These are phyloP conservation scores for Ramphastos sulfuratus DNA, from an alignment of 2,113 vertebrate genomes.

Conservation along the genomic window DNA sequence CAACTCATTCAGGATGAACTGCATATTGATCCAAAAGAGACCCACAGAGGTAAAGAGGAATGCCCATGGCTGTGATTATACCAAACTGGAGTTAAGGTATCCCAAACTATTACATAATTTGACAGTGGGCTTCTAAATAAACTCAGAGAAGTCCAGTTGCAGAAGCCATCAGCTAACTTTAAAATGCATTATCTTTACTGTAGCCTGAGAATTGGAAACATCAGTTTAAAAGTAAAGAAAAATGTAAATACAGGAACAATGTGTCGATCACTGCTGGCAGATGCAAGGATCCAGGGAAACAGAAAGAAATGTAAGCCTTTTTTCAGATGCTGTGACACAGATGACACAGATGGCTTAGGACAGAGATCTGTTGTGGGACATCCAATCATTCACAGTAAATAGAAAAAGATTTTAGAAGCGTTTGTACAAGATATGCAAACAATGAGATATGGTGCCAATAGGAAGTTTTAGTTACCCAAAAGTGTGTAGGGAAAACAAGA, in stretches of 20 bases:
- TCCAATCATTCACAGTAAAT: not conserved
- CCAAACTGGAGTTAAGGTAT: not conserved
- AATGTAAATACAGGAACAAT: not conserved
- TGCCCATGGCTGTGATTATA: not conserved
- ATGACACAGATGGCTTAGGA: not conserved
- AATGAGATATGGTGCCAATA: not conserved
- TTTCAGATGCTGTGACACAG: slow-evolving; percentile 2
- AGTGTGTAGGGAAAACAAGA: not conserved
- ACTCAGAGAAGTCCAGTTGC: not conserved
- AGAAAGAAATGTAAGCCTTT: slow-evolving; percentile 36
- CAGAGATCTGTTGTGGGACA: not conserved
- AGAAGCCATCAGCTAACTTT: not conserved
- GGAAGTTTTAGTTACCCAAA: not conserved
- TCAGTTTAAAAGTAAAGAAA: not conserved
- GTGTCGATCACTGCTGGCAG: not conserved
- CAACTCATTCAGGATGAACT: not conserved
- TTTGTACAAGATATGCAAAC: not conserved
- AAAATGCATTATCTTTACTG: not conserved
- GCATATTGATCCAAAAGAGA: not conserved
- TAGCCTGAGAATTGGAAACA: not conserved
- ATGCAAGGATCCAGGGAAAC: not conserved
- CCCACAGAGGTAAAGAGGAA: not conserved
- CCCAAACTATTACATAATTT: not conserved
- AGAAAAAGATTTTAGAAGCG: not conserved
- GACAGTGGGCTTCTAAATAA: not conserved